Evolutionary conservation across 2,888 invertebrate genomes (phyloP).

Genomic region (Cosmia pyralina): DNA sequence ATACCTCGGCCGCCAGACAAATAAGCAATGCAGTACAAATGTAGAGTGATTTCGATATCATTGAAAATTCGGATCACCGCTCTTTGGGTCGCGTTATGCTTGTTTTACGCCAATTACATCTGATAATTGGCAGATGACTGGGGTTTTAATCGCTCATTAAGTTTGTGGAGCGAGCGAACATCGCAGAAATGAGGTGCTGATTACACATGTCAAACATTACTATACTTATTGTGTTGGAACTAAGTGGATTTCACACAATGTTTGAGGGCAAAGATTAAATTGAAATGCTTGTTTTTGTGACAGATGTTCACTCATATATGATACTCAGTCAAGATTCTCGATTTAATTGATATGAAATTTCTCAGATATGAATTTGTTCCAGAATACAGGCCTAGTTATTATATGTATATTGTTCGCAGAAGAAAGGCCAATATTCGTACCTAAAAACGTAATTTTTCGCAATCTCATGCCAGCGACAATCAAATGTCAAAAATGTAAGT

Average conservation of each 20-base stretch:
- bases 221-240: constrained; percentile 56
- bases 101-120: constrained; percentile 61
- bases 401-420: not conserved
- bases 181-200: constrained; percentile 51
- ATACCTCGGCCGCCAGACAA: constrained; percentile 67
- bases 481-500: too few species aligned
- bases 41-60: constrained; percentile 58
- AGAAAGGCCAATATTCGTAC: too few species aligned
- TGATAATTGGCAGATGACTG: constrained; percentile 60
- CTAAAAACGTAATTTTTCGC: too few species aligned
- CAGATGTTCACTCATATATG: not conserved
- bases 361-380: not conserved
- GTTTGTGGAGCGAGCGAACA: constrained; percentile 49
- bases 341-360: not conserved
- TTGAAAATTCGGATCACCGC: constrained; percentile 58
- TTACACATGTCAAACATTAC: constrained; percentile 59
- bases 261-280: constrained; percentile 20
- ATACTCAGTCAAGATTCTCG: not conserved
- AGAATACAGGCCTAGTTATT: not conserved
- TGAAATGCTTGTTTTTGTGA: not conserved
- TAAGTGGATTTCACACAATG: constrained; percentile 47
- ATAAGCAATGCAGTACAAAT: constrained; percentile 54
- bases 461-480: too few species aligned
- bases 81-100: constrained; percentile 50
- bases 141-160: constrained; percentile 57